Evolutionary conservation across 2,797 vertebrate genomes (phyloP).

Genomic region (Poecilia picta): DNA sequence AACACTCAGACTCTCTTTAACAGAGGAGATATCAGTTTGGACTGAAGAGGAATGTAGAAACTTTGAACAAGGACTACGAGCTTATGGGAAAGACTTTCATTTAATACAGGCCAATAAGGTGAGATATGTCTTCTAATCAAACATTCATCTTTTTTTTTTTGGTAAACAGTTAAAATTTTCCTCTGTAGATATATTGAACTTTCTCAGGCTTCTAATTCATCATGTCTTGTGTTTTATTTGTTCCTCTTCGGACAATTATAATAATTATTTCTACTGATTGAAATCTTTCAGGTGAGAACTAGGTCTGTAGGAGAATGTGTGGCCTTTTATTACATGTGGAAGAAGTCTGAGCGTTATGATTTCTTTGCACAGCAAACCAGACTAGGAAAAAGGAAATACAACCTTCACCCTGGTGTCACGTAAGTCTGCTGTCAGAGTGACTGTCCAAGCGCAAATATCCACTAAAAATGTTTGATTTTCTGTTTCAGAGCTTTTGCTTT

Average conservation of each 20-base stretch:
- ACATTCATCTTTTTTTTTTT: no score
- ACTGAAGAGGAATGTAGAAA: slow-evolving; percentile 96
- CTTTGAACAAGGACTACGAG: slow-evolving; percentile 95
- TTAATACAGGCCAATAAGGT: slow-evolving; percentile 98
- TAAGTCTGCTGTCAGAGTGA: slow-evolving; percentile 78
- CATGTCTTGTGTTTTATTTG: slow-evolving; percentile 54
- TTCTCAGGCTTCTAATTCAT: slow-evolving; percentile 3
- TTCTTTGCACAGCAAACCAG: slow-evolving; percentile 98
- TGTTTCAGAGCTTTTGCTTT: no score
- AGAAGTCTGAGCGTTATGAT: slow-evolving; percentile 98
- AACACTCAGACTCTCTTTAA: slow-evolving; percentile 39
- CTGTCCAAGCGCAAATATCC: neutral
- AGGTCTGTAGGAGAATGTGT: slow-evolving; percentile 97
- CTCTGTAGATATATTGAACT: slow-evolving; percentile 9
- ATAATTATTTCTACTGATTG: slow-evolving; percentile 82
- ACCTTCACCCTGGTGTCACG: slow-evolving; percentile 95
- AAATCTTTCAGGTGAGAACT: slow-evolving; percentile 91
- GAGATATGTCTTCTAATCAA: slow-evolving; percentile 35
- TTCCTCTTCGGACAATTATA: slow-evolving; percentile 60
- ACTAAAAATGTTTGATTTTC: neutral
- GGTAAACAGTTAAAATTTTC: neutral
- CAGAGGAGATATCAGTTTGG: slow-evolving; percentile 96
- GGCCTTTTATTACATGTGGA: slow-evolving; percentile 99
- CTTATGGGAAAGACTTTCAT: slow-evolving; percentile 96
- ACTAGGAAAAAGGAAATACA: slow-evolving; percentile 98